Conservation (phyloP, 2,797 vertebrate species). For the Meriones psammophilus region DNA sequence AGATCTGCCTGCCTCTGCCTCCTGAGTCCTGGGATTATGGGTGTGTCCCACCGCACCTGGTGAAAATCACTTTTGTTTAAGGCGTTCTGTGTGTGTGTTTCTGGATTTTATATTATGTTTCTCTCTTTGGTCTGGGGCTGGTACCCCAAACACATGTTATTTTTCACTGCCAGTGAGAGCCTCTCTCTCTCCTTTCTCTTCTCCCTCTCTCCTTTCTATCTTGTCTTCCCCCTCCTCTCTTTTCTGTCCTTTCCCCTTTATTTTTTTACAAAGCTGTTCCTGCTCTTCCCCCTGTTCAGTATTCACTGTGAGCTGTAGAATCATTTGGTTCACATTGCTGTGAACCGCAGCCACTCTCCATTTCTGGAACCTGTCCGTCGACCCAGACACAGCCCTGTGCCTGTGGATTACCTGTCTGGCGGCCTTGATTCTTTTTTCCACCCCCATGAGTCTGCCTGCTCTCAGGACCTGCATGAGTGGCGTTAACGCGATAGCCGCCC, state of each 20-base stretch:
- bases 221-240: not conserved
- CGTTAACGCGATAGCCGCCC: no score
- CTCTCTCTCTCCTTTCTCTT: not conserved
- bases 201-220: no score
- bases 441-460: not conserved
- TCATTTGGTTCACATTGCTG: not conserved
- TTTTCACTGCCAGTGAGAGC: not conserved
- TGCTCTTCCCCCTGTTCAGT: not conserved
- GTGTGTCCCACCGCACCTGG: no score
- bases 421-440: not conserved
- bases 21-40: no score
- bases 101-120: not conserved
- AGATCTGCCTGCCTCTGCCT: no score
- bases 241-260: not conserved
- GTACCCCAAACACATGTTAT: not conserved
- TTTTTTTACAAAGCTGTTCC: not conserved
- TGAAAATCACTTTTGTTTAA: no score
- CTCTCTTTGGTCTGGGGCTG: not conserved
- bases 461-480: not conserved
- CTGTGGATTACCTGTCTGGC: rapidly evolving
- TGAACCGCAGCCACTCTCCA: not conserved
- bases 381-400: not conserved
- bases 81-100: not conserved
- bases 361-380: not conserved
- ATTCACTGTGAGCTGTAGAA: slow-evolving; percentile 45